Conservation (phyloP, 2,888 invertebrate species). For the Metellina segmentata region DNA sequence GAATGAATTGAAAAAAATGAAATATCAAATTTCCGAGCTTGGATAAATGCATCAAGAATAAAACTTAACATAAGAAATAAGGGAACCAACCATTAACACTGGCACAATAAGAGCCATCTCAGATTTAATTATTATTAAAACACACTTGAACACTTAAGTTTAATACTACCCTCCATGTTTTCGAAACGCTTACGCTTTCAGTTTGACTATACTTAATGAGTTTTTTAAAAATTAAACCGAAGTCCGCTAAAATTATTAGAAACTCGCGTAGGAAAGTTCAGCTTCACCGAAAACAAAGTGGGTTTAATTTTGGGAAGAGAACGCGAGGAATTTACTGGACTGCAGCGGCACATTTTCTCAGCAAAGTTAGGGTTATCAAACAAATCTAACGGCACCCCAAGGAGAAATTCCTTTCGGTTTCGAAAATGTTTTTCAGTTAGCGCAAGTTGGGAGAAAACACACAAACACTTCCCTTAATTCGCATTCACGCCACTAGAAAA, state of each 20-base stretch:
- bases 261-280: not conserved
- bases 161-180: too few relatives aligned
- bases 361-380: conserved; percentile 23
- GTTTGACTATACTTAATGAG: too few relatives aligned
- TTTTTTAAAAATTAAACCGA: not conserved
- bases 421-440: not conserved
- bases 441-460: conserved; percentile 4
- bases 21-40: too few relatives aligned
- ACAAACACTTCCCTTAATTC: not conserved
- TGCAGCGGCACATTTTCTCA: not conserved
- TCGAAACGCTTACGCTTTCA: too few relatives aligned
- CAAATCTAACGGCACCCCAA: conserved; percentile 35
- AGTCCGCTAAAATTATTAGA: not conserved
- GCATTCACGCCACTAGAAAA: not conserved
- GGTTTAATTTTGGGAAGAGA: not conserved
- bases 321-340: not conserved
- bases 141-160: too few relatives aligned
- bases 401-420: conserved; percentile 12
- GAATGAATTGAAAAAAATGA: too few relatives aligned
- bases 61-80: too few relatives aligned
- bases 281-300: not conserved
- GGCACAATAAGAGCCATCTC: too few relatives aligned
- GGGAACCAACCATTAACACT: too few relatives aligned
- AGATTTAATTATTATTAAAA: too few relatives aligned
- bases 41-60: too few relatives aligned